These are phyloP conservation scores for Acanthurus tractus DNA, from an alignment of 2,797 vertebrate genomes.

Conservation along the genomic window DNA sequence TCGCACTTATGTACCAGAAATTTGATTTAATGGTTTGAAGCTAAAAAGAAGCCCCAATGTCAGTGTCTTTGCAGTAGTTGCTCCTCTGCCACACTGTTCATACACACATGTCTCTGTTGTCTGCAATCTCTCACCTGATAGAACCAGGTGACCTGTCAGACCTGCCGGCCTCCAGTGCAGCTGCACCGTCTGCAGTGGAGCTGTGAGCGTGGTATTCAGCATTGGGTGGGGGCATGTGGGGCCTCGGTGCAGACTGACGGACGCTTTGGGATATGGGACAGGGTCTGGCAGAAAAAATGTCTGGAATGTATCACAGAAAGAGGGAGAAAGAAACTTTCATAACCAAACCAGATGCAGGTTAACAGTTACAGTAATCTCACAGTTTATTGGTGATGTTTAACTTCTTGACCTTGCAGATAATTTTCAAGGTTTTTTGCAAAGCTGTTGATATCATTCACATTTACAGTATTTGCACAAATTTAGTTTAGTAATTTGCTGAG, in stretches of 20 bases:
- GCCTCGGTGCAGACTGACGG: constrained; percentile 57
- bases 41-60: not conserved
- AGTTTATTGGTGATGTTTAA: constrained; percentile 34
- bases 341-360: constrained; percentile 8
- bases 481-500: constrained; percentile 2
- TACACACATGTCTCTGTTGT: not conserved
- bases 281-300: constrained; percentile 48
- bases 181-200: constrained; percentile 24
- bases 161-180: not conserved
- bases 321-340: constrained; percentile 28
- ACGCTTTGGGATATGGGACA: constrained; percentile 51
- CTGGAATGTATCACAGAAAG: constrained; percentile 64
- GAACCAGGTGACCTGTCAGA: constrained; percentile 2
- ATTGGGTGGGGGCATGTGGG: constrained; percentile 56
- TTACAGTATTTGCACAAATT: not conserved
- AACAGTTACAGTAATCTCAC: constrained; percentile 14
- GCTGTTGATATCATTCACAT: constrained; percentile 1
- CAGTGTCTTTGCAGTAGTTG: not conserved
- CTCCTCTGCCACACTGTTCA: not conserved
- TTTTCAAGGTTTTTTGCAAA: constrained; percentile 16
- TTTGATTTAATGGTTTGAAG: not conserved
- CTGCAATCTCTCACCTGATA: not conserved
- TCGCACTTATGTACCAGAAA: not conserved
- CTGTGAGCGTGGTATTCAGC: constrained; percentile 38
- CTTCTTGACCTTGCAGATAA: constrained; percentile 35